Evolutionary conservation across 2,888 invertebrate genomes (phyloP), one percentile per base, ranked within the genome.

Genomic region (Caenorhabditis uteleia): DNA sequence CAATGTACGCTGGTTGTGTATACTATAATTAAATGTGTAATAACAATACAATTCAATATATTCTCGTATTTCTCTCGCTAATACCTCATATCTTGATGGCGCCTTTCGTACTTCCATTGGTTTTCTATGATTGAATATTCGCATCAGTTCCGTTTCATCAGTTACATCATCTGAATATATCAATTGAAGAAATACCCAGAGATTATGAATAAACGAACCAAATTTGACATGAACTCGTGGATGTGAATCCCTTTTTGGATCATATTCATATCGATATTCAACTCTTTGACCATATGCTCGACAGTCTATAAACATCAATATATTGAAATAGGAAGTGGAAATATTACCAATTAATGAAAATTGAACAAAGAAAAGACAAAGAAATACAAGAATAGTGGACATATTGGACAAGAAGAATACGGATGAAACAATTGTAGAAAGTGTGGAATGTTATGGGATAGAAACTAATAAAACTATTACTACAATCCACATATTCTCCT

Each of bases 221-320:
- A 66, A 71, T 34, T 64, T 62, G 33, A 68, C 62, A 44, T 62
- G 56, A 29, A 71, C 66, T 14, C 68, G 48, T 3, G 71, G 71
- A 21, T 65, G 53, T 0, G 45, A 43, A 33, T 57, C 64, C 36
- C 51, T 51, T 47, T 57, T 67, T 8, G 71, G 68, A 54, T 71
- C 71, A 33, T 62, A 71, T 39, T 71, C 71, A 25, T 68, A 71
- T 14, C 60, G 48, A 48, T 71, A 71, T 50, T 71, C 71, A 21
- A 71, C 56, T 6, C 66, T 48, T 33, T 68, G 68, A 7, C 68
- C 71, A 34, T 57, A 71, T 16, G 59, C 64, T 36, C 55, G 54
- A 21, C 47, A n/a, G 26, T 62, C 65, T 68, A 43, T 20, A 62
- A 23, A n/a, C n/a, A n/a, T n/a, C n/a, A n/a, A n/a, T n/a, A n/a